phyloP scores from a whole-genome alignment of 2,888 invertebrate genomes.

The Microctonus brassicae region DNA sequence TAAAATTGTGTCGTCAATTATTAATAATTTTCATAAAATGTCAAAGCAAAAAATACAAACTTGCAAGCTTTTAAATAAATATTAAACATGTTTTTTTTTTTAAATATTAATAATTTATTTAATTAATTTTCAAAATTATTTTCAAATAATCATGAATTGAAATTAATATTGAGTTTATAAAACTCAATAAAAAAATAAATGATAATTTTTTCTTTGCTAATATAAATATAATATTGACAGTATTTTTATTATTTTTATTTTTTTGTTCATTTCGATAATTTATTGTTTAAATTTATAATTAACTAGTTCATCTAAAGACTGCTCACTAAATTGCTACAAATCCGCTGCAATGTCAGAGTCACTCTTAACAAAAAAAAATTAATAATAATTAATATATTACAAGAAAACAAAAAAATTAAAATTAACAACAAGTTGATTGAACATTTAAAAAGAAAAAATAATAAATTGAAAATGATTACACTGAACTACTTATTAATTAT shows the following conservation, averaged over 20 bases:
- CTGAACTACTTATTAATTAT: background rate
- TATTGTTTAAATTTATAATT: constrained; percentile 8
- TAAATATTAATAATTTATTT: too few relatives aligned
- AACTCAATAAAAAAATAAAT: too few relatives aligned
- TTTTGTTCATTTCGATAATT: background rate
- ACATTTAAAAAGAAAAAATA: background rate
- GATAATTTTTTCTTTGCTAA: too few relatives aligned
- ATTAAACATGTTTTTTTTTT: too few relatives aligned
- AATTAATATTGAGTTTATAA: too few relatives aligned
- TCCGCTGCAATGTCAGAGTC: constrained; percentile 15
- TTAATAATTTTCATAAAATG: background rate
- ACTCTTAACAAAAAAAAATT: background rate
- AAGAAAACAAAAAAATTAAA: background rate
- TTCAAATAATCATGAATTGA: too few relatives aligned
- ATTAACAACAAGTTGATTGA: background rate
- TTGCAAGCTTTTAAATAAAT: background rate
- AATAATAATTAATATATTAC: background rate
- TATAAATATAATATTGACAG: background rate
- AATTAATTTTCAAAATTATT: too few relatives aligned
- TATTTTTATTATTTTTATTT: background rate
- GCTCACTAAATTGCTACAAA: constrained; percentile 32
- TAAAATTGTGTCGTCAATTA: background rate
- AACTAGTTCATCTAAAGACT: constrained; percentile 46
- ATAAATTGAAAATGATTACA: background rate
- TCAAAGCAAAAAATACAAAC: background rate